Conservation (phyloP, 2,797 vertebrate species). For the Scleropages formosus region DNA sequence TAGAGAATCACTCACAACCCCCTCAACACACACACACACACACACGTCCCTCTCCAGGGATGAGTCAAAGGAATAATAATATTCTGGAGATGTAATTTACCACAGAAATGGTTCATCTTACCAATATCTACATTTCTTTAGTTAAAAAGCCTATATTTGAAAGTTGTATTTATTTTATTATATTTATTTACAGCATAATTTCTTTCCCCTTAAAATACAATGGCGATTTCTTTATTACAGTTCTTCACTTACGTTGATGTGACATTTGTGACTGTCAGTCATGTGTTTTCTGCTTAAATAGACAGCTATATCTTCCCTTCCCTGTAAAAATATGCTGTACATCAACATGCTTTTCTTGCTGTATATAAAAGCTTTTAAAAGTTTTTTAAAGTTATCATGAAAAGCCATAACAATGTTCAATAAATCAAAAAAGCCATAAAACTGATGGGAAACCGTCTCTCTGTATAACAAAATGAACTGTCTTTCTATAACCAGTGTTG, state of each 20-base stretch:
- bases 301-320: not conserved
- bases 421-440: not conserved
- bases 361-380: not conserved
- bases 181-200: not conserved
- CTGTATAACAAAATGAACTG: too few species aligned
- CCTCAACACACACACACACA: too few species aligned
- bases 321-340: too few species aligned
- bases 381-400: not conserved
- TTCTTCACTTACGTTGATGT: too few species aligned
- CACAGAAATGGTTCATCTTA: too few species aligned
- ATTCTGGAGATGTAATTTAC: too few species aligned
- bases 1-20: too few species aligned
- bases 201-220: not conserved
- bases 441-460: not conserved
- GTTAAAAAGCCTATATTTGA: too few species aligned
- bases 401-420: conserved; percentile 6
- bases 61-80: too few species aligned
- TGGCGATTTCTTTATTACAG: not conserved
- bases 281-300: not conserved
- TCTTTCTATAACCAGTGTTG: too few species aligned
- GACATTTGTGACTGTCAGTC: not conserved
- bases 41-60: too few species aligned
- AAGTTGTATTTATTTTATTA: not conserved
- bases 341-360: not conserved
- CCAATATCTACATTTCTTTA: too few species aligned